Evolutionary conservation across 2,113 vertebrate genomes (phyloP).

Genomic region (Aptenodytes forsteri): DNA sequence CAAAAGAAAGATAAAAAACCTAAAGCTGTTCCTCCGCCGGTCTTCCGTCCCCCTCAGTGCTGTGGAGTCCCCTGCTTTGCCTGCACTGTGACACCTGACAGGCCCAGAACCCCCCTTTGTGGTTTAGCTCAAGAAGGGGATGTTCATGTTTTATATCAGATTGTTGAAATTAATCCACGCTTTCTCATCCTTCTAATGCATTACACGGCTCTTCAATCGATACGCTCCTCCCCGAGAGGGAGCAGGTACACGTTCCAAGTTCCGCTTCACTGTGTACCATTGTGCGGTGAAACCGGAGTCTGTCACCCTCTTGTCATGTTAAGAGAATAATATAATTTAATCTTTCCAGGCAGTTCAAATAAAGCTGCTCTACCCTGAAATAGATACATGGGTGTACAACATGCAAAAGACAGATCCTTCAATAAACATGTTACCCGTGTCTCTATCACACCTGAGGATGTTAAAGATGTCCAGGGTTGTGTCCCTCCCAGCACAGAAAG

Average conservation of each 20-base stretch:
- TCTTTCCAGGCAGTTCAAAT: slow-evolving; percentile 54
- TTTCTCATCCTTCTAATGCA: background rate
- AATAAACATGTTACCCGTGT: background rate
- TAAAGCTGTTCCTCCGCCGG: background rate
- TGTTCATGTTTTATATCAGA: background rate
- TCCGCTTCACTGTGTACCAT: slow-evolving; percentile 16
- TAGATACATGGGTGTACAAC: slow-evolving; percentile 27
- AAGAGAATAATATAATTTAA: slow-evolving; percentile 63
- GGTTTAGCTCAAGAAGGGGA: background rate
- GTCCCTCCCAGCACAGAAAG: background rate
- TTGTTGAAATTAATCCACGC: slow-evolving; percentile 53
- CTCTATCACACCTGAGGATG: rapidly evolving
- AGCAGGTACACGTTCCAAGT: background rate
- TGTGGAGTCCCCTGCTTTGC: background rate
- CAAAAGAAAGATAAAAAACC: background rate
- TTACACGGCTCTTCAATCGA: background rate
- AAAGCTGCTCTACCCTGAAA: slow-evolving; percentile 58
- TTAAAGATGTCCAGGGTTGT: background rate
- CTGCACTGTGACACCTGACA: background rate
- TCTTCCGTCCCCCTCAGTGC: background rate
- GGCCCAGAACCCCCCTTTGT: background rate
- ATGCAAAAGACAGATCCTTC: slow-evolving; percentile 20
- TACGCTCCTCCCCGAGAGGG: background rate
- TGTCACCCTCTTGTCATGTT: slow-evolving; percentile 22
- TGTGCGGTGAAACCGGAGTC: background rate